Evolutionary conservation across 2,797 vertebrate genomes (phyloP).

Genomic region (Poecilia wingei): DNA sequence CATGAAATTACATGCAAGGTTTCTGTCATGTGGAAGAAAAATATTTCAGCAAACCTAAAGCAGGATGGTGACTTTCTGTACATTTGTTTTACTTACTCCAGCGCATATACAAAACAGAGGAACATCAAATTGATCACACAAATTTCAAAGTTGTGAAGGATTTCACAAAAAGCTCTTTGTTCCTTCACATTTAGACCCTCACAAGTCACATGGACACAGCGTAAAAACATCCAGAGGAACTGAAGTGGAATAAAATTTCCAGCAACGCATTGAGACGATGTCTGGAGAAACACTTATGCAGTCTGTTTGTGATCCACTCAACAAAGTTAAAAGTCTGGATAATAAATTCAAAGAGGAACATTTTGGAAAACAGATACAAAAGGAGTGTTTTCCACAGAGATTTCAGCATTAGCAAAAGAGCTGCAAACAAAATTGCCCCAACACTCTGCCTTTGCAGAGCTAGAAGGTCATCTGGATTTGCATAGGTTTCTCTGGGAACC

Average conservation of each 20-base stretch:
- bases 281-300: neutral
- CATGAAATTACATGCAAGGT: neutral
- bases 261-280: neutral
- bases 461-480: conserved; percentile 17
- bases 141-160: neutral
- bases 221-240: neutral
- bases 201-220: neutral
- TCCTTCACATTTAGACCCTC: neutral
- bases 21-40: neutral
- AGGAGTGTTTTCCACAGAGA: neutral
- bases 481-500: conserved; percentile 19
- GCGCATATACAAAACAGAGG: neutral
- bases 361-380: neutral
- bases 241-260: neutral
- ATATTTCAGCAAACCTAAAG: neutral
- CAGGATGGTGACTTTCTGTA: neutral
- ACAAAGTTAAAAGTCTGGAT: neutral
- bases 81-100: neutral
- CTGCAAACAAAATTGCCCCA: neutral
- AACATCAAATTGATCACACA: neutral
- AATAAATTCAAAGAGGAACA: neutral
- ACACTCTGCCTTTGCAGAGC: neutral
- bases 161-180: neutral
- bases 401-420: neutral
- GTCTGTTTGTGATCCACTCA: neutral